Evolutionary conservation across 2,113 vertebrate species (phyloP).

Genomic region (Martes martes): DNA sequence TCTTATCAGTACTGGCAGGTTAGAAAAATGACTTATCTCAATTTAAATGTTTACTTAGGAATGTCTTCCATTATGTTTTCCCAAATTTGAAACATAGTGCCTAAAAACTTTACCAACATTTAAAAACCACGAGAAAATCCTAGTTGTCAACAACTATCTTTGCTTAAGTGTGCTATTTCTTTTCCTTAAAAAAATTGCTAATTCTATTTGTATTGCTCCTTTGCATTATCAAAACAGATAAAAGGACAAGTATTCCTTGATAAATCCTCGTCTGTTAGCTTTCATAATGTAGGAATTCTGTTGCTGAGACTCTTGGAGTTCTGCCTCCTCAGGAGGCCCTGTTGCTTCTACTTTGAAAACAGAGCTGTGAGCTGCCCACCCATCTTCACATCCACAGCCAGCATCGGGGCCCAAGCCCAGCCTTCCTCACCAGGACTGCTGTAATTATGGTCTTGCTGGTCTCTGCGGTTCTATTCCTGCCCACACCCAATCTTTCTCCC

Average conservation of each 20-base stretch:
- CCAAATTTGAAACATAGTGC: background rate
- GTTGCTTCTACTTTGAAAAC: background rate
- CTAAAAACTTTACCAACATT: background rate
- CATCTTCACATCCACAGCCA: background rate
- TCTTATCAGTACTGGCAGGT: slow-evolving; percentile 6
- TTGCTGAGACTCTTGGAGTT: background rate
- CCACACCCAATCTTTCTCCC: background rate
- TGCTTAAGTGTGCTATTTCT: background rate
- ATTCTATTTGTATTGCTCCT: background rate
- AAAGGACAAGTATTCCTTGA: background rate
- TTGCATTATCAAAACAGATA: background rate
- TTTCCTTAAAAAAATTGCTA: background rate
- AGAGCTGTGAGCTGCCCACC: background rate
- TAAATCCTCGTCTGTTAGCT: background rate
- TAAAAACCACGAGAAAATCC: background rate
- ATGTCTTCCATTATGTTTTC: background rate
- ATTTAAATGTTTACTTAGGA: background rate
- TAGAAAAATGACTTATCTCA: slow-evolving; percentile 14
- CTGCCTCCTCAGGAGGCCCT: background rate
- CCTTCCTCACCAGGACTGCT: background rate
- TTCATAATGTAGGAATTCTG: background rate
- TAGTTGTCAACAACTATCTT: background rate
- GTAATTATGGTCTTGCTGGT: background rate
- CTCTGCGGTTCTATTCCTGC: background rate
- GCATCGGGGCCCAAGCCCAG: background rate